Conservation (phyloP, 2,797 vertebrate genomes). For the Cirrhinus molitorella region DNA sequence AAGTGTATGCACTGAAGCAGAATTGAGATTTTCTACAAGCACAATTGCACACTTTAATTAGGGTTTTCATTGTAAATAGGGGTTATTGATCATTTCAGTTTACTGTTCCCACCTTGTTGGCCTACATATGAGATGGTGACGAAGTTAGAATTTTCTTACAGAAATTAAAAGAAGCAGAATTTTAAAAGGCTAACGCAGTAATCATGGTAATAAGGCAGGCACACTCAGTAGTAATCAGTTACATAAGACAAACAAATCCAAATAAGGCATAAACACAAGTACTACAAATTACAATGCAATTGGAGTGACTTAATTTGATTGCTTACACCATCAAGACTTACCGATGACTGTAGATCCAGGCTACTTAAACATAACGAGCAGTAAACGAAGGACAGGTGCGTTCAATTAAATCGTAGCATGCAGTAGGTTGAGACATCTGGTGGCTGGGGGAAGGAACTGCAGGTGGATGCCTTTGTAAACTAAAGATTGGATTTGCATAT, state of each 20-base stretch:
- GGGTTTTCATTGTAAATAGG: background rate
- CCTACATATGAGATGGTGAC: background rate
- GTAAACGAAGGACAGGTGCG: background rate
- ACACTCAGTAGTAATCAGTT: background rate
- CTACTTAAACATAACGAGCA: background rate
- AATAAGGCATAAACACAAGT: background rate
- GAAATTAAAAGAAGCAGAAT: background rate
- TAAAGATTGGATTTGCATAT: background rate
- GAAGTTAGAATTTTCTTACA: background rate
- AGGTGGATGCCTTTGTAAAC: background rate
- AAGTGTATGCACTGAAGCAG: background rate
- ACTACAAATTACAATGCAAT: background rate
- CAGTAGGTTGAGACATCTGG: background rate
- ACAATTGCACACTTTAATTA: background rate
- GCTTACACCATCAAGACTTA: background rate
- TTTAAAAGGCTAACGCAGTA: too few species aligned
- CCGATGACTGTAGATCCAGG: background rate
- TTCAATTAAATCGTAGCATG: background rate
- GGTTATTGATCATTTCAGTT: background rate
- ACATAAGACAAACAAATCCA: background rate
- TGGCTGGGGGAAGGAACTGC: background rate
- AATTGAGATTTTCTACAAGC: too few species aligned
- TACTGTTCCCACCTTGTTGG: background rate
- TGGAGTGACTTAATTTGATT: background rate
- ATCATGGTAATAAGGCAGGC: background rate